Conservation (phyloP, 53 echinoderm and acorn worm genomes). For the Hippasteria phrygiana region DNA sequence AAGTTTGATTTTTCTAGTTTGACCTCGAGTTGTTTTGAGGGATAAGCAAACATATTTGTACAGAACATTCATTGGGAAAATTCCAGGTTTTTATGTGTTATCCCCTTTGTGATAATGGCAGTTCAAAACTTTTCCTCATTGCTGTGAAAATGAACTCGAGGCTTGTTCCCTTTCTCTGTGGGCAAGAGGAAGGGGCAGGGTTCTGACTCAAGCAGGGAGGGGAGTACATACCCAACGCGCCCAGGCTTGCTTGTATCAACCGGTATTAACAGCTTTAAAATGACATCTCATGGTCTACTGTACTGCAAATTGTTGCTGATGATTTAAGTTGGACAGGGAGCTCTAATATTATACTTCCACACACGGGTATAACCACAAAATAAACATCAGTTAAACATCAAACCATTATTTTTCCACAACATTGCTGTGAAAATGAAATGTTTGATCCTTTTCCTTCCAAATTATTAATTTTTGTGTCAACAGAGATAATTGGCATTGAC, state of each 20-base stretch:
- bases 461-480: too few species aligned
- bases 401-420: too few species aligned
- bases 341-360: too few species aligned
- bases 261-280: too few species aligned
- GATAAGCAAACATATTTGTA: background rate
- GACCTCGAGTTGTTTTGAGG: background rate
- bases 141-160: conserved; percentile 21
- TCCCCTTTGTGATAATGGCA: background rate
- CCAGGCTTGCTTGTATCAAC: background rate
- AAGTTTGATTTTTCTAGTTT: background rate
- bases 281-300: too few species aligned
- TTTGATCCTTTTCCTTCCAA: too few species aligned
- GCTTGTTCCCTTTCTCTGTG: conserved; percentile 55
- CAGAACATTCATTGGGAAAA: background rate
- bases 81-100: background rate
- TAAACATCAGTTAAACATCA: too few species aligned
- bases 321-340: too few species aligned
- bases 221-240: background rate
- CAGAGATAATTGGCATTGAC: too few species aligned
- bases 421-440: too few species aligned
- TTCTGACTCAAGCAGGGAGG: conserved; percentile 31
- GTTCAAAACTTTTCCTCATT: conserved; percentile 37
- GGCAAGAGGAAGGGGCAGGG: conserved; percentile 37
- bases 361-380: too few species aligned
- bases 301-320: too few species aligned